phyloP scores from a whole-genome alignment of 2,797 vertebrate genomes.

The Artibeus jamaicensis region DNA sequence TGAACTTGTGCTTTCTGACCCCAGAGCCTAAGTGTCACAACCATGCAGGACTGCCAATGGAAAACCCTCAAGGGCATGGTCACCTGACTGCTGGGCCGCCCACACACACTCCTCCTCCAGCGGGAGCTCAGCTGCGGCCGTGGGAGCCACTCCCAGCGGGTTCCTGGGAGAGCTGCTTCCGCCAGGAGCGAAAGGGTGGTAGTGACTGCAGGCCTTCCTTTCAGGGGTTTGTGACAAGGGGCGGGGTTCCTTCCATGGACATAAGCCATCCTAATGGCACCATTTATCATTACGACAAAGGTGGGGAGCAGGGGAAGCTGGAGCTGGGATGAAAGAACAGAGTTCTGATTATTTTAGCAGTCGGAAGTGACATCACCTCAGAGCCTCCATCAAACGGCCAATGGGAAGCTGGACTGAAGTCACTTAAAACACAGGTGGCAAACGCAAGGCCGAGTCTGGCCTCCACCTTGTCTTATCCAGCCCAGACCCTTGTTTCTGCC shows the following conservation, averaged over 20 bases:
- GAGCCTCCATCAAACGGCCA: constrained; percentile 67
- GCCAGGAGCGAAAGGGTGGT: not conserved
- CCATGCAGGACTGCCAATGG: not conserved
- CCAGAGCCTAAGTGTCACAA: not conserved
- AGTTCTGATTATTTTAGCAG: constrained; percentile 77
- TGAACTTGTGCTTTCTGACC: not conserved
- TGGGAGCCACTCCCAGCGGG: not conserved
- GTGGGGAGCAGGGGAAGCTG: constrained; percentile 55
- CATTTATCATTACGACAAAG: constrained; percentile 75
- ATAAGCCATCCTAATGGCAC: constrained; percentile 60
- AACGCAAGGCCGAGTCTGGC: too few relatives aligned
- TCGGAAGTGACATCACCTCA: constrained; percentile 76
- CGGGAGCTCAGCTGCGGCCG: not conserved
- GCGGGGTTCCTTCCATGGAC: constrained; percentile 67
- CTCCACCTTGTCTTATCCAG: too few relatives aligned
- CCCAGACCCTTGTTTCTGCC: too few relatives aligned
- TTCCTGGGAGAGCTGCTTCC: not conserved
- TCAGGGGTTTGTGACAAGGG: constrained; percentile 59
- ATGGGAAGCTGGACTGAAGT: constrained; percentile 75
- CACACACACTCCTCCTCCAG: not conserved
- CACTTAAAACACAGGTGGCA: constrained; percentile 40
- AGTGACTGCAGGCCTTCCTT: constrained; percentile 59
- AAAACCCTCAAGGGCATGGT: not conserved
- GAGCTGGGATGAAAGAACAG: constrained; percentile 65
- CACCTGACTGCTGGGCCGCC: not conserved